Evolutionary conservation across 2,797 vertebrate species (phyloP), one percentile per base, ranked within the genome.

Genomic region (Poeciliopsis presidionis): DNA sequence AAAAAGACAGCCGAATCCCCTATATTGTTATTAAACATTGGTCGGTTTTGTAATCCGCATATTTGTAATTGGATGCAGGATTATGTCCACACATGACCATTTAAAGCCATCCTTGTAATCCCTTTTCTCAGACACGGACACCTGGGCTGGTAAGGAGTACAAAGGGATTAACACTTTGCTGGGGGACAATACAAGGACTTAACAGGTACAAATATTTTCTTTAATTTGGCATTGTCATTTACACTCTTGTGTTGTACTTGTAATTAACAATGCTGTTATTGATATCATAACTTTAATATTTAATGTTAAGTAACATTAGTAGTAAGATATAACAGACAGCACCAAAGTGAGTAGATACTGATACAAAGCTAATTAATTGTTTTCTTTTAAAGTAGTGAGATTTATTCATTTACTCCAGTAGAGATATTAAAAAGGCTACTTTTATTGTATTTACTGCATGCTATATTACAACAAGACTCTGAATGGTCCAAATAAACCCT

Each of bases 61-160:
- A 87, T 86, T 63, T 88, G 87, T 94, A 92, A 95, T 96, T 95
- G 94, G 95, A 94, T 94, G 85, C 84, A 76, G 91, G 94, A 90
- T 96, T 96, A 96, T 81, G 86, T 88, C 78, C 89, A 94, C 94
- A 95, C 93, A 92, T 91, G 92, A 94, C 89, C 93, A 91, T 94
- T 96, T 95, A 95, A 96, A 96, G 90, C 92, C 90, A 90, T 93
- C 94, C 90, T 63, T 72, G 76, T 95, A 96, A 96, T 96, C 95
- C 92, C 80, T 75, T 75, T 84, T 92, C 91, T 92, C 93, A 90
- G 86, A 87, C 91, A 83, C 88, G 89, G 92, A 85, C 88, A 87
- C 81, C 12, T 30, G 36, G 70, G 72, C 73, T 75, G 75, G 77
- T 86, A 71, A 55, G 79, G 69, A 90, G 75, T 59, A 88, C 88